Percentiles rank a stretch among this genome's conserved stretches.
phyloP scores from a whole-genome alignment of 2,113 vertebrate genomes.

The Nestor notabilis region DNA sequence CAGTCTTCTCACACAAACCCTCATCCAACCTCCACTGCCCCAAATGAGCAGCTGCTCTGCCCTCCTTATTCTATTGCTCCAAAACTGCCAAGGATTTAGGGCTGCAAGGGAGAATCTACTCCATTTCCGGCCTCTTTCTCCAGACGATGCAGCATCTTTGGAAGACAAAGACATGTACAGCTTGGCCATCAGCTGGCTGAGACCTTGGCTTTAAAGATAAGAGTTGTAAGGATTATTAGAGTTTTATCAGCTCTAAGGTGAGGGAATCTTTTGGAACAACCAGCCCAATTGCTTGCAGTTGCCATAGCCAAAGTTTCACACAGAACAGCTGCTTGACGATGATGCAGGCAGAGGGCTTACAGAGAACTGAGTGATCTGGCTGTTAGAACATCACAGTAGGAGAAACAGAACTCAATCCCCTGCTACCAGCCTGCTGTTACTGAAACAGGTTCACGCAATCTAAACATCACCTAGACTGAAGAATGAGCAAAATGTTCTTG shows the following conservation, averaged over 20 bases:
- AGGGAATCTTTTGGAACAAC: neutral
- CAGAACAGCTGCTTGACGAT: neutral
- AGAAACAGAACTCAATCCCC: neutral
- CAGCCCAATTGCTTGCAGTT: neutral
- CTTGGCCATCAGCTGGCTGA: neutral
- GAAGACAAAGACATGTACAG: neutral
- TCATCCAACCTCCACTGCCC: neutral
- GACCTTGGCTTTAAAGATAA: neutral
- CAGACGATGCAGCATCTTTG: neutral
- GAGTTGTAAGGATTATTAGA: neutral
- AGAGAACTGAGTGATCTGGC: neutral
- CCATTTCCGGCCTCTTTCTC: neutral
- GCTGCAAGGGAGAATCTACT: neutral
- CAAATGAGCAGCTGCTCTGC: neutral
- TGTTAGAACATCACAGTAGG: neutral
- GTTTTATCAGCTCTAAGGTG: neutral
- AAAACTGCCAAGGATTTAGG: neutral
- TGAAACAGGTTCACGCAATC: neutral
- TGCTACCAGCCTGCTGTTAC: neutral
- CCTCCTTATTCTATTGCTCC: neutral
- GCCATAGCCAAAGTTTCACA: neutral
- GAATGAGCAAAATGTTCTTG: fast-evolving
- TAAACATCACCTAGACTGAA: fast-evolving
- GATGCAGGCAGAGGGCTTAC: neutral
- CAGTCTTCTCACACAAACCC: neutral